Conservation (phyloP, 2,888 invertebrate genomes). For the Eugnorisma glareosa region DNA sequence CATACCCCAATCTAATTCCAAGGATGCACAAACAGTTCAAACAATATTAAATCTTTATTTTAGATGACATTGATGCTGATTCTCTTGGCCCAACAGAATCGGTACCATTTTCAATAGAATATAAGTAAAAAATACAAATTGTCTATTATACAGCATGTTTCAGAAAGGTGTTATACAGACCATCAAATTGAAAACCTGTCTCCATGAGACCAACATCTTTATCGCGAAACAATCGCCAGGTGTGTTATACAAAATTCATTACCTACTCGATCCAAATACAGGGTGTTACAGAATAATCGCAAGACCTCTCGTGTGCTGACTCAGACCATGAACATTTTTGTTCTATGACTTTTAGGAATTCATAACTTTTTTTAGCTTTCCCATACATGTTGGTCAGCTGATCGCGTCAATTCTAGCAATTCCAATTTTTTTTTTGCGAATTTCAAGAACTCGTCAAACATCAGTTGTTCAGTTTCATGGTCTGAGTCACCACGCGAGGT, state of each 20-base stretch:
- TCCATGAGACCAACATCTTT: neutral
- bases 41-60: conserved; percentile 36
- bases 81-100: conserved; percentile 1
- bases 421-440: too few relatives aligned
- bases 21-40: conserved; percentile 75
- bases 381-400: too few relatives aligned
- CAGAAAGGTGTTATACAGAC: neutral
- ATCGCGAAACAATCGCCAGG: neutral
- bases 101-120: conserved; percentile 8
- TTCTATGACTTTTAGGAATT: too few relatives aligned
- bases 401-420: too few relatives aligned
- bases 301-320: too few relatives aligned
- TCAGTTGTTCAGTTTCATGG: too few relatives aligned
- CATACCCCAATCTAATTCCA: conserved; percentile 88
- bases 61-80: conserved; percentile 1
- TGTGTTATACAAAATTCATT: neutral
- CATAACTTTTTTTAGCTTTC: too few relatives aligned
- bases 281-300: too few relatives aligned
- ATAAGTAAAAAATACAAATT: conserved; percentile 1
- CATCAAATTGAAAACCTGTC: neutral
- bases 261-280: neutral
- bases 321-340: too few relatives aligned
- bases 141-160: neutral
- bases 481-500: too few relatives aligned
- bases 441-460: too few relatives aligned